Evolutionary conservation across 2,888 invertebrate genomes (phyloP).

Genomic region (Caradrina kadenii): DNA sequence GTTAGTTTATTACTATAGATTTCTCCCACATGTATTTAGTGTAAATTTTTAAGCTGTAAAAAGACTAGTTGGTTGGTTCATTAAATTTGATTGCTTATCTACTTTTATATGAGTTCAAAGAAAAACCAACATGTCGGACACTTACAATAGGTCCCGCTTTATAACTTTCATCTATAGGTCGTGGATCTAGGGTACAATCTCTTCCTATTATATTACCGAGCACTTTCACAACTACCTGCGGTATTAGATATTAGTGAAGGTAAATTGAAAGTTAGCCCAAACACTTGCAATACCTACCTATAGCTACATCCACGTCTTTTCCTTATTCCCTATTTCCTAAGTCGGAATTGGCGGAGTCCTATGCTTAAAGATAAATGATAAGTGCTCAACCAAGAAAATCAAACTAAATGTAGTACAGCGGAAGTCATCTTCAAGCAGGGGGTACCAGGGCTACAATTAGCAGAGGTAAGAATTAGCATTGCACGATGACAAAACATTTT

Average conservation of each 20-base stretch:
- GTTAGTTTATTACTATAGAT: neutral
- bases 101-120: neutral
- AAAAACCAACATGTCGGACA: neutral
- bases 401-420: neutral
- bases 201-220: neutral
- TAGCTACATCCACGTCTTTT: too few relatives aligned
- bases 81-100: neutral
- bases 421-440: neutral
- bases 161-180: neutral
- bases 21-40: neutral
- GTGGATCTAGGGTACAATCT: conserved; percentile 1
- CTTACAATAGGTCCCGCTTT: neutral
- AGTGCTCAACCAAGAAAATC: neutral
- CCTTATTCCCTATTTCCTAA: too few relatives aligned
- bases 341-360: too few relatives aligned
- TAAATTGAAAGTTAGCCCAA: neutral
- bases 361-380: neutral
- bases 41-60: neutral
- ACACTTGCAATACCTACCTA: too few relatives aligned
- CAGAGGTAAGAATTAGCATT: too few relatives aligned
- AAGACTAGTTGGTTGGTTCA: neutral
- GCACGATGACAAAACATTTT: too few relatives aligned
- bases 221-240: conserved; percentile 1
- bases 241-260: neutral
- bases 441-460: too few relatives aligned